phyloP scores from a whole-genome alignment of 2,113 vertebrate genomes.

The Tachysurus fulvidraco region DNA sequence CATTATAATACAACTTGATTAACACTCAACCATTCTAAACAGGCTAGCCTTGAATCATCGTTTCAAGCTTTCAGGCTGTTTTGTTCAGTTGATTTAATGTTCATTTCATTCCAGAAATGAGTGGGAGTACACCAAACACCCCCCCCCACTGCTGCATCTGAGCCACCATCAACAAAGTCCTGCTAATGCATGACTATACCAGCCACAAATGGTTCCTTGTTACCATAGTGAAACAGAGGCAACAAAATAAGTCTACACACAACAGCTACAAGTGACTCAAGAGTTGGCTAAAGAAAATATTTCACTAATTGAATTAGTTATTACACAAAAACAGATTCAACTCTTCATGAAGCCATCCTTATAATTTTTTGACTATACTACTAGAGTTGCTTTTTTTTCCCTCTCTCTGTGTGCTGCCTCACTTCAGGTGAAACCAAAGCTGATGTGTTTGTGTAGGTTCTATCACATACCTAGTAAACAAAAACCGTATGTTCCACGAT shows the following conservation, averaged over 20 bases:
- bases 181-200: conserved; percentile 19
- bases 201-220: conserved; percentile 23
- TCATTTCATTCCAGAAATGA: conserved; percentile 15
- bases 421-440: background rate
- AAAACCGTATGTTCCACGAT: background rate
- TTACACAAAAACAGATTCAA: background rate
- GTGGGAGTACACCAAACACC: background rate
- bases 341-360: background rate
- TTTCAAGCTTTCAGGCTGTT: background rate
- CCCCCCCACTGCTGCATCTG: background rate
- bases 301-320: conserved; percentile 16
- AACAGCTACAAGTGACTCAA: background rate
- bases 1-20: background rate
- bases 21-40: background rate
- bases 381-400: background rate
- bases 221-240: conserved; percentile 36
- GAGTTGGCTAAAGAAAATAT: background rate
- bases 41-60: background rate
- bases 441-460: background rate
- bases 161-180: background rate
- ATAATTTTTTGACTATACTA: background rate
- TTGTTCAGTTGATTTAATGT: conserved; percentile 2
- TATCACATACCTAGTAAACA: background rate
- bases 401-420: background rate
- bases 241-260: background rate